These are phyloP conservation scores for Solea solea DNA, from an alignment of 2,113 vertebrate species.

Conservation along the genomic window DNA sequence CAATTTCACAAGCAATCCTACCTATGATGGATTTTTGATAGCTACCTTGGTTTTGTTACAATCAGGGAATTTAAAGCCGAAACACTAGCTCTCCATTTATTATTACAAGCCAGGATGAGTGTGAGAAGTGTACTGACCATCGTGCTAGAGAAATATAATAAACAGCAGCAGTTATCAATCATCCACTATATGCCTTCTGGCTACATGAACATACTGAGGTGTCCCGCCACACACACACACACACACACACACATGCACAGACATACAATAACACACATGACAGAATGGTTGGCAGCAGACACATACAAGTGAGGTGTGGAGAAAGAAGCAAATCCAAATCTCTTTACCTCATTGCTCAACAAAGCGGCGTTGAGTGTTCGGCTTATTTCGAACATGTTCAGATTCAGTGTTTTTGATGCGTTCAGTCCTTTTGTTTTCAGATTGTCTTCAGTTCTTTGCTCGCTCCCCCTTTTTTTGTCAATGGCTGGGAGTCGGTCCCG, in stretches of 20 bases:
- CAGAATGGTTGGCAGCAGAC: conserved; percentile 79
- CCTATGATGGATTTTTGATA: conserved; percentile 91
- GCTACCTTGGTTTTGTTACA: conserved; percentile 88
- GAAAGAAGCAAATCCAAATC: conserved; percentile 70
- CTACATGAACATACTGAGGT: conserved; percentile 63
- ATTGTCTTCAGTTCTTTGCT: conserved; percentile 76
- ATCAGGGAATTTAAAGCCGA: conserved; percentile 62
- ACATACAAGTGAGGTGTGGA: conserved; percentile 74
- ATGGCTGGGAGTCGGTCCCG: conserved; percentile 76
- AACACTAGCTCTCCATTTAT: conserved; percentile 59
- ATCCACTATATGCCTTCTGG: conserved; percentile 52
- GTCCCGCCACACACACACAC: conserved; percentile 57
- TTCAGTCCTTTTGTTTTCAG: conserved; percentile 65
- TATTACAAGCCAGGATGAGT: conserved; percentile 62
- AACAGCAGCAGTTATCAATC: conserved; percentile 65
- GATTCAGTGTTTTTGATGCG: conserved; percentile 60
- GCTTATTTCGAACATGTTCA: conserved; percentile 99
- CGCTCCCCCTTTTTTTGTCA: conserved; percentile 48
- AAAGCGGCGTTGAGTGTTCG: conserved; percentile 99
- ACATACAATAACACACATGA: conserved; percentile 61
- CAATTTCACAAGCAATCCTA: conserved; percentile 94
- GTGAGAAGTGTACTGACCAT: conserved; percentile 59
- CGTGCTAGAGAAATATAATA: conserved; percentile 56
- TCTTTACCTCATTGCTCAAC: conserved; percentile 99
- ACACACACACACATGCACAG: conserved; percentile 61